These are phyloP conservation scores for Oxyruncus cristatus DNA, from an alignment of 2,113 vertebrate genomes.

Conservation along the genomic window DNA sequence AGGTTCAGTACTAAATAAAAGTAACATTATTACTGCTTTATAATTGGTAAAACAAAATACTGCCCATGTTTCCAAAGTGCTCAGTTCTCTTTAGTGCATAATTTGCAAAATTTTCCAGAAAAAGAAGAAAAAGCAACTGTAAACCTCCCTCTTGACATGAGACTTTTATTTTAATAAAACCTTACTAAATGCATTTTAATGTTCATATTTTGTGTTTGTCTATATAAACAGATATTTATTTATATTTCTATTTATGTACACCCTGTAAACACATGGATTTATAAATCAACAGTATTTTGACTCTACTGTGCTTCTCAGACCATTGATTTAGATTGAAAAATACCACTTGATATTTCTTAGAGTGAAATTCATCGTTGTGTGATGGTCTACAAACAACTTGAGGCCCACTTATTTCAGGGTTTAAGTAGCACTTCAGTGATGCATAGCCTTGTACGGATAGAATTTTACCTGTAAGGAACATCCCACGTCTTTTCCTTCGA, in stretches of 20 bases:
- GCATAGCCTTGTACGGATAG: neutral
- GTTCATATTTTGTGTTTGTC: neutral
- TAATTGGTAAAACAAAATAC: neutral
- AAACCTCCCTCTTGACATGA: neutral
- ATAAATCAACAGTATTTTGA: neutral
- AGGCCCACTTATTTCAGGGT: constrained; percentile 18
- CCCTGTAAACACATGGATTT: neutral
- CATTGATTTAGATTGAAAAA: neutral
- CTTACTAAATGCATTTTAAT: neutral
- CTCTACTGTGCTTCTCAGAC: neutral
- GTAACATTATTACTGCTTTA: neutral
- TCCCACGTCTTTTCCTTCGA: neutral
- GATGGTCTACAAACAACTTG: neutral
- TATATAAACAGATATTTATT: neutral
- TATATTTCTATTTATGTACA: neutral
- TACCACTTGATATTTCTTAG: neutral
- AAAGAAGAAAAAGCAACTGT: neutral
- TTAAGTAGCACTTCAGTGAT: constrained; percentile 23
- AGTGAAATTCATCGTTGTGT: neutral
- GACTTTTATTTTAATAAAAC: neutral
- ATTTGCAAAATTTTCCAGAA: neutral
- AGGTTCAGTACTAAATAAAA: neutral
- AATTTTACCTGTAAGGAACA: neutral
- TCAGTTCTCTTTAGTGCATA: neutral
- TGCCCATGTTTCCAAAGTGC: neutral